Base-by-base conservation (phyloP, 2,888 invertebrate species). In the Bombylius major region DNA sequence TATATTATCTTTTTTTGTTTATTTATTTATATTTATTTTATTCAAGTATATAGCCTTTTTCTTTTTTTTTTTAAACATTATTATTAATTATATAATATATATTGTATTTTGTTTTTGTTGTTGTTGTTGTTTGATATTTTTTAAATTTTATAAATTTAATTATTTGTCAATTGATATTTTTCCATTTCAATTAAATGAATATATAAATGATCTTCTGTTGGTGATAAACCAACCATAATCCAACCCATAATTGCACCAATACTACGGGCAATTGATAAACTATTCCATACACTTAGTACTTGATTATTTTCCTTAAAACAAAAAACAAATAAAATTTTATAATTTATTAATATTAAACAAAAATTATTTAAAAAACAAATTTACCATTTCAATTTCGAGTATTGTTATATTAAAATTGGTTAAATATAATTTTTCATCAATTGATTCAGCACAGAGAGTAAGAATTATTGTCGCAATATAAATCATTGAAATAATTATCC, bases 241-340 rank as follows among this genome's bases (percentile, higher is more conserved):
- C 79, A 79, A 34, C 78, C 78, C 44, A 75, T 67, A 57, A 79
- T 76, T 42, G 79, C 79, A 53, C 78, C 71, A 62, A 77, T 69
- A 56, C 78, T 77, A 49, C 79, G 70, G 63, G 78, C 78, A 56
- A 78, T 70, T 50, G 79, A 79, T 60, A 79, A 64, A 61, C 77
- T 76, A 58, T 76, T 79, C 79, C 79, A 79, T 6, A 76, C 71
- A 44, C 69, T 72, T 52, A 78, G 64, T 56, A 78, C 75, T 58
- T 69, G 69, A 60, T 70, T 70, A 57, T 74, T 75, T 56, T 77
- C 69, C 78, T 71, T 36, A 52, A 47, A 36, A 47, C 14, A 33
- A 53, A 34, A 5, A 42, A 31, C 39, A 45, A 23, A 12, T 0
- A 31, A 33, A 12, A 36, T 4, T 3, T 8, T 8, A 6, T 36